Evolutionary conservation across 2,113 vertebrate genomes (phyloP).

Genomic region (Siniperca chuatsi): DNA sequence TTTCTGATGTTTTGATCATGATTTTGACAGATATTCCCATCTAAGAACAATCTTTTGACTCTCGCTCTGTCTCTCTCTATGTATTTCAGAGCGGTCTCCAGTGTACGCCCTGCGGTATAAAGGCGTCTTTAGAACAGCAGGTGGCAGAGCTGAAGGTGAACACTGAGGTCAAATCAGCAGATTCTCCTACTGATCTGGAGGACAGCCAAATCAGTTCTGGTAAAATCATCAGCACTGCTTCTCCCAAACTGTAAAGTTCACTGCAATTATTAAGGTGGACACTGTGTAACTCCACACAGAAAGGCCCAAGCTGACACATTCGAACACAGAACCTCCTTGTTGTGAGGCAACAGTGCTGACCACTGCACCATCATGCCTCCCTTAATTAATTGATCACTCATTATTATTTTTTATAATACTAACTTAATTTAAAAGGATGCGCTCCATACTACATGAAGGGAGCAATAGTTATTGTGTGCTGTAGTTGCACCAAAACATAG

Average conservation of each 20-base stretch:
- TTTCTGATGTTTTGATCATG: not conserved
- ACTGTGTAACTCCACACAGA: not conserved
- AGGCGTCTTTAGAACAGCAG: constrained; percentile 87
- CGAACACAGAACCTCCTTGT: no score
- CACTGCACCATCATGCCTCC: no score
- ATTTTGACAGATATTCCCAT: not conserved
- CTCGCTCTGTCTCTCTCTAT: not conserved
- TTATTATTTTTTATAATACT: not conserved
- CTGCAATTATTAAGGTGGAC: not conserved
- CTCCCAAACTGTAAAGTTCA: not conserved
- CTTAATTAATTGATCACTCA: not conserved
- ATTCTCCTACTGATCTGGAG: constrained; percentile 37
- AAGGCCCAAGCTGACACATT: no score
- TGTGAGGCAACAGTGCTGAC: no score
- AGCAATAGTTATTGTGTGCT: not conserved
- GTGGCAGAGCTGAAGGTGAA: constrained; percentile 86
- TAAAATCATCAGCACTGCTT: constrained; percentile 58
- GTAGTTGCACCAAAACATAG: not conserved
- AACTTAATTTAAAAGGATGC: not conserved
- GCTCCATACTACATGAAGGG: not conserved
- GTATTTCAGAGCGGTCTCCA: constrained; percentile 68
- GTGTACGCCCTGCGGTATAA: constrained; percentile 69
- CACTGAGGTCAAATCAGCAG: constrained; percentile 61
- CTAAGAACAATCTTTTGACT: constrained; percentile 1
- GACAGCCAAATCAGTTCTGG: constrained; percentile 80